These are phyloP conservation scores for Bradypodion pumilum DNA, from an alignment of 2,797 vertebrate species.

Conservation along the genomic window DNA sequence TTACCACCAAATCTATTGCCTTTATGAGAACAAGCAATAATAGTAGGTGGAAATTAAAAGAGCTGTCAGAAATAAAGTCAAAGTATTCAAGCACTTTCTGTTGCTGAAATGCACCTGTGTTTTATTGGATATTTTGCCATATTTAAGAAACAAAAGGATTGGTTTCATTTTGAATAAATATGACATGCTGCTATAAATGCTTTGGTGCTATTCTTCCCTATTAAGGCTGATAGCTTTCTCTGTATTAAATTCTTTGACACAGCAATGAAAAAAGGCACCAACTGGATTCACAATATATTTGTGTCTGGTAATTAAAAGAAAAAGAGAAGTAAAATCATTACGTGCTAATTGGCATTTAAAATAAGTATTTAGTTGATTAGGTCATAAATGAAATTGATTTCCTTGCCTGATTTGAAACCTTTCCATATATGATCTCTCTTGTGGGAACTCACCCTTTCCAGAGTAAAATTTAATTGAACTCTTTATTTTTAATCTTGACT, in stretches of 20 bases:
- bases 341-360: constrained; percentile 24
- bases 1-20: constrained; percentile 1
- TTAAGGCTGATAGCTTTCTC: constrained; percentile 1
- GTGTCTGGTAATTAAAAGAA: constrained; percentile 24
- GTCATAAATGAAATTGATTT: constrained; percentile 12
- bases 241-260: constrained; percentile 29
- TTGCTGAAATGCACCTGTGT: background rate
- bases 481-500: constrained; percentile 30
- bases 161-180: constrained; percentile 28
- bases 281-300: constrained; percentile 1
- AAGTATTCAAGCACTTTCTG: background rate
- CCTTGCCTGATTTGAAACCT: background rate
- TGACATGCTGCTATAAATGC: background rate
- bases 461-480: constrained; percentile 18
- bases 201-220: background rate
- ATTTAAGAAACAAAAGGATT: constrained; percentile 15
- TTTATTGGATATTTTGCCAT: background rate
- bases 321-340: constrained; percentile 14
- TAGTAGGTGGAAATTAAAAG: constrained; percentile 5
- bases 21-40: constrained; percentile 9
- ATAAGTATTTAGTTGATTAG: constrained; percentile 29
- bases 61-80: background rate
- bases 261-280: constrained; percentile 17
- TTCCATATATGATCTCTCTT: background rate
- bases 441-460: constrained; percentile 23